Evolutionary conservation across 2,113 vertebrate genomes (phyloP), one percentile per base, ranked within the genome.

Genomic region (Petaurus breviceps): DNA sequence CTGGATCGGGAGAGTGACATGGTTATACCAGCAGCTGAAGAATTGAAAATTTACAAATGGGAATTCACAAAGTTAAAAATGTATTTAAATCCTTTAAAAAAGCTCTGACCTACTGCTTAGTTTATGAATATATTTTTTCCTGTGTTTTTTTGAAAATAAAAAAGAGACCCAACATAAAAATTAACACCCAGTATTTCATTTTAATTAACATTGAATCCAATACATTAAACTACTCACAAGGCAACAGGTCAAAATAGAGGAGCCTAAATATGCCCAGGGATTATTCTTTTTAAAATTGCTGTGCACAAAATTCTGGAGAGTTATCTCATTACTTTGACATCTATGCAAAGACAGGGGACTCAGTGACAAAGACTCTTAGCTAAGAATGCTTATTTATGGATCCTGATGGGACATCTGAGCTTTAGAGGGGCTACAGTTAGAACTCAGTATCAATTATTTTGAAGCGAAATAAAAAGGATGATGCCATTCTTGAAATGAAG

Each of bases 161-260:
- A 92, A 92, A 2, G 47, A 11, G 52, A n/a, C 8, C 93, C 25
- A 93, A 93, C 90, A n/a, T 91, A 57, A 91, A 96, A 94, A 92
- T 90, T 16, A 95, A 68, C 3, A 51, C 57, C 19, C 84, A 68
- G 95, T 23, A 91, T n/a, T 94, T 94, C 51, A 77, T 2, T 95
- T 95, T 84, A 43, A 93, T 92, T 4, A 93, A 95, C 93, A 94
- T 16, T 68, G 10, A 89, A 23, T 96, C 25, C 94, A 55, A 93
- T 91, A 16, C 92, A 43, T 77, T 53, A 94, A 89, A 57, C 31
- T 92, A 77, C 31, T 91, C n/a, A 22, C 47, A 19, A 50, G 90
- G 92, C 24, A 96, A 61, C 61, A 95, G 77, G 37, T 92, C 53
- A 49, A 84, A 52, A 8, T 50, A 50, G 26, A 92, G 12, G 1